A percentile compares a stretch with the other conserved stretches of the same genome.
Conservation (phyloP, 2,797 vertebrate genomes). For the Coregonus sp. region DNA sequence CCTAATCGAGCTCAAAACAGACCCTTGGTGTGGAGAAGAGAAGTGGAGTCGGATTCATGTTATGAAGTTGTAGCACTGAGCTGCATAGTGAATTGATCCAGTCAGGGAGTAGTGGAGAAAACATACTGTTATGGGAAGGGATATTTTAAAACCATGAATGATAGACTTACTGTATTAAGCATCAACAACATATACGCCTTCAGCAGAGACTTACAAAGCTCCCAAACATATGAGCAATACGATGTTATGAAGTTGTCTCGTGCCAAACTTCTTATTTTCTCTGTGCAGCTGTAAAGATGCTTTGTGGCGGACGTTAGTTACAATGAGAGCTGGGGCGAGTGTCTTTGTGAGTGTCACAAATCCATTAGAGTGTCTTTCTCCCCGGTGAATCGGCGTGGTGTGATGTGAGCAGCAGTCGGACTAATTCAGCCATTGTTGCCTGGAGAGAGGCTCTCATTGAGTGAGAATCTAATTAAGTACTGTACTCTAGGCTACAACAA, state of each 20-base stretch:
- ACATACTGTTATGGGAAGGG: background rate
- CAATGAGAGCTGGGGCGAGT: constrained; percentile 53
- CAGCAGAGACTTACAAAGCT: background rate
- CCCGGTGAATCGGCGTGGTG: constrained; percentile 33
- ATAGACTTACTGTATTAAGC: background rate
- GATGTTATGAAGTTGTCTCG: background rate
- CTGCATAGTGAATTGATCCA: background rate
- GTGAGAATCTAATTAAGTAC: constrained; percentile 18
- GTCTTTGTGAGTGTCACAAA: constrained; percentile 66
- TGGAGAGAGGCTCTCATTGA: constrained; percentile 34
- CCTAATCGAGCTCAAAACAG: too few relatives aligned
- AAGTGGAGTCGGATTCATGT: too few relatives aligned
- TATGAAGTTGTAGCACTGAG: too few relatives aligned
- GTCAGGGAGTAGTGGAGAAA: background rate
- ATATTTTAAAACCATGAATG: constrained; percentile 2
- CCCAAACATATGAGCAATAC: background rate
- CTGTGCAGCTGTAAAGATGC: constrained; percentile 60
- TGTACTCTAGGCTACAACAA: background rate
- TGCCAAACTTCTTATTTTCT: constrained; percentile 52
- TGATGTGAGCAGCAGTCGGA: constrained; percentile 1
- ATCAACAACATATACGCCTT: background rate
- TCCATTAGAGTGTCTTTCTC: constrained; percentile 58
- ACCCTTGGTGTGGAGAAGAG: too few relatives aligned
- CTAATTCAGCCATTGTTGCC: constrained; percentile 31
- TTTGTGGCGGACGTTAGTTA: constrained; percentile 61